phyloP scores from a whole-genome alignment of 2,797 vertebrate genomes.

The Paedocypris micromegethes region DNA sequence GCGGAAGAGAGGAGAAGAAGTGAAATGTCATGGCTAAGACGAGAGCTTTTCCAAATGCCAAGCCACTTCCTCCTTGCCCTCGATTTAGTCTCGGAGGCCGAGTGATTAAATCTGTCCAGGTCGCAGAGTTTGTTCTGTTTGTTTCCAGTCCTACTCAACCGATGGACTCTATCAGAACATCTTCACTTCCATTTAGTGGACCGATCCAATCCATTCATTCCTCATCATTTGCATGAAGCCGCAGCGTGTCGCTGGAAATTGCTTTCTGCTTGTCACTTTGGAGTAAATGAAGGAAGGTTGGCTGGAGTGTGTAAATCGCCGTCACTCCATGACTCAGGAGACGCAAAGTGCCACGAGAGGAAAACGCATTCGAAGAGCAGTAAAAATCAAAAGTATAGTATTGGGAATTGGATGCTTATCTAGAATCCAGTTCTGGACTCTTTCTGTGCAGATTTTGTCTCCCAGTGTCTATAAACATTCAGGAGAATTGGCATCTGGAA shows the following conservation, averaged over 20 bases:
- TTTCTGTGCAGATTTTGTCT: too few species aligned
- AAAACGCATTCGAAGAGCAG: not conserved
- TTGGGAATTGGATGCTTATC: not conserved
- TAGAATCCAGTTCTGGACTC: not conserved
- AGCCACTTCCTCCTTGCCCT: not conserved
- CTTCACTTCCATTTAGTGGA: not conserved
- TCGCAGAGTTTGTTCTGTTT: not conserved
- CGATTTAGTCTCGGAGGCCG: not conserved
- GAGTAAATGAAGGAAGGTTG: conserved; percentile 5
- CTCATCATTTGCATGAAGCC: conserved; percentile 19
- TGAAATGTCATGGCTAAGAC: conserved; percentile 30
- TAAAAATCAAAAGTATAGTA: not conserved
- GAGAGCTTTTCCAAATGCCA: conserved; percentile 29
- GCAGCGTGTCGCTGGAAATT: not conserved
- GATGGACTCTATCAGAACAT: too few species aligned
- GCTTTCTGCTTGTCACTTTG: not conserved
- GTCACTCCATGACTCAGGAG: not conserved
- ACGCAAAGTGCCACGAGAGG: not conserved
- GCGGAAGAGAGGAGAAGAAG: not conserved
- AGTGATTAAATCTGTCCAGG: conserved; percentile 4
- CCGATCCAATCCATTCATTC: not conserved
- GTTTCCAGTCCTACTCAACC: conserved; percentile 8
- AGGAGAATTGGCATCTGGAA: too few species aligned
- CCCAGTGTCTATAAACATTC: too few species aligned
- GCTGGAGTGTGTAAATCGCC: not conserved